Conservation (phyloP, 2,888 invertebrate species). For the Odontocerum albicorne region DNA sequence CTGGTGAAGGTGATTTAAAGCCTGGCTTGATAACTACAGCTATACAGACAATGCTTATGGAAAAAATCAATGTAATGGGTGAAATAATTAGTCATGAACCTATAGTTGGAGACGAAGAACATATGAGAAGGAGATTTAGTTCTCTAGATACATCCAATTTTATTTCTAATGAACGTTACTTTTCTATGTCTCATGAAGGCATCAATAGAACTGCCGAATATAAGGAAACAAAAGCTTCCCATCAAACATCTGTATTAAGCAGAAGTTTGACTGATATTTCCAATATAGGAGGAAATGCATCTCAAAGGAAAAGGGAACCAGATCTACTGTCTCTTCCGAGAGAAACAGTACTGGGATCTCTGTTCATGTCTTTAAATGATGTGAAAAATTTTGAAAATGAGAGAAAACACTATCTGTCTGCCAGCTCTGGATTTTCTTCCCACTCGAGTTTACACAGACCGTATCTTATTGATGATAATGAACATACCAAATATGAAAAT, state of each 20-base stretch:
- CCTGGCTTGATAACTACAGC: constrained; percentile 56
- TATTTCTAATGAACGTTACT: constrained; percentile 3
- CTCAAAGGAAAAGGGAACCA: constrained; percentile 1
- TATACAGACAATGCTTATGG: constrained; percentile 59
- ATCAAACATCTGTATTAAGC: constrained; percentile 4
- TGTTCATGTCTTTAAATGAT: constrained; percentile 55
- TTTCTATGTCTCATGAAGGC: constrained; percentile 9
- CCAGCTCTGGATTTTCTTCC: constrained; percentile 25
- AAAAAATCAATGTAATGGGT: constrained; percentile 51
- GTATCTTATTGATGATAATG: too few species aligned
- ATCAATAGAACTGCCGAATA: constrained; percentile 11
- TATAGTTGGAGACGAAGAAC: constrained; percentile 31
- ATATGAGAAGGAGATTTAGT: constrained; percentile 19
- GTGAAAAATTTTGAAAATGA: constrained; percentile 39
- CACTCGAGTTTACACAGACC: constrained; percentile 17
- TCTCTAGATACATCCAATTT: constrained; percentile 3
- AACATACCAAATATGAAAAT: too few species aligned
- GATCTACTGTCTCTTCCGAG: constrained; percentile 20
- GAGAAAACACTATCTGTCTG: constrained; percentile 9
- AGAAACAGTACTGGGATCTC: constrained; percentile 55
- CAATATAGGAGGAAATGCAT: background rate
- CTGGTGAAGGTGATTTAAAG: constrained; percentile 40
- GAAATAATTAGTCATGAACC: constrained; percentile 38
- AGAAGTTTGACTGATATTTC: constrained; percentile 21
- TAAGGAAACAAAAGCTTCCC: constrained; percentile 8